Conservation (phyloP, 1,140 invertebrate species). For the Cotesia chilonis region DNA sequence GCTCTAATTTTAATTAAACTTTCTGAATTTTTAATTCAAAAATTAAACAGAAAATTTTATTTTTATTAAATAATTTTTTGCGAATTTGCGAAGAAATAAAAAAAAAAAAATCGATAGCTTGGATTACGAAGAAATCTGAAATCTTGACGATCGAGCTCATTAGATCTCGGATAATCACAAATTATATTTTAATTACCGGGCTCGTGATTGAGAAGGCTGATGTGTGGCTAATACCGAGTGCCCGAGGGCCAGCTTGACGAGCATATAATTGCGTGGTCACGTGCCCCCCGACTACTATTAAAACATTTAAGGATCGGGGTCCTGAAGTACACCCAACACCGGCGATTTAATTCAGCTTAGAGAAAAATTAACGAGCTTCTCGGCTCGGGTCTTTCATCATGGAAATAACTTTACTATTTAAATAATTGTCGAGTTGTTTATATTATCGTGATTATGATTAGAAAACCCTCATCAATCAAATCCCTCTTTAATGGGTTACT, state of each 20-base stretch:
- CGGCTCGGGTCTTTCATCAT: too few relatives aligned
- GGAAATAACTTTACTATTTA: too few relatives aligned
- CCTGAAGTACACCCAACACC: constrained; percentile 7
- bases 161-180: constrained; percentile 41
- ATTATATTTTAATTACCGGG: constrained; percentile 45
- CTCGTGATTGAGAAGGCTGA: constrained; percentile 33
- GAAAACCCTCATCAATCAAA: too few relatives aligned
- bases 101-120: too few relatives aligned
- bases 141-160: constrained; percentile 40
- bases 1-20: constrained; percentile 58
- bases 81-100: neutral
- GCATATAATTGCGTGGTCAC: constrained; percentile 50
- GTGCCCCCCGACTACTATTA: constrained; percentile 25
- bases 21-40: neutral
- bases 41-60: neutral
- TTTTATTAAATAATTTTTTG: neutral
- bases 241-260: constrained; percentile 44
- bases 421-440: too few relatives aligned
- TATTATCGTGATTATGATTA: too few relatives aligned
- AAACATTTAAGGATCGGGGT: neutral
- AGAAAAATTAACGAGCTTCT: constrained; percentile 26
- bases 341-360: neutral
- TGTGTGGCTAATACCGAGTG: neutral
- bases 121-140: neutral
- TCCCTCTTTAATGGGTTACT: too few relatives aligned